Conservation (phyloP, 2,888 invertebrate species). For the Morpho deidamia region DNA sequence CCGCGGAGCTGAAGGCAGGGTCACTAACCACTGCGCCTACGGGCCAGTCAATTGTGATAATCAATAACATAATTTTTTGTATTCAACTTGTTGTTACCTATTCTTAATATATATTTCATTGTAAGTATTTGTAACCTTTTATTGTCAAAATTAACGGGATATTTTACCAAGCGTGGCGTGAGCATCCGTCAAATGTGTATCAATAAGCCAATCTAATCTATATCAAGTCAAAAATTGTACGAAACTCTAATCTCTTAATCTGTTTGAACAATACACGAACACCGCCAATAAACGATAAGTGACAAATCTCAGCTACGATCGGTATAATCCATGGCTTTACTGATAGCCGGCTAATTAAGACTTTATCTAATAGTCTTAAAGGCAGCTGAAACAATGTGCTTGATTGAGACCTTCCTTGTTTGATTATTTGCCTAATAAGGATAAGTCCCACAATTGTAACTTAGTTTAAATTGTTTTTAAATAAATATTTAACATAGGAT, state of each 20-base stretch:
- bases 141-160: background rate
- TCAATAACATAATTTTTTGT: too few relatives aligned
- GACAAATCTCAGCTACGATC: conserved; percentile 59
- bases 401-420: too few relatives aligned
- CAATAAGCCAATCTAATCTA: conserved; percentile 22
- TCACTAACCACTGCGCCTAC: too few relatives aligned
- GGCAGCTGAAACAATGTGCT: conserved; percentile 41
- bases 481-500: too few relatives aligned
- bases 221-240: conserved; percentile 21
- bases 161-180: conserved; percentile 8
- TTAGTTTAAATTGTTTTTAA: too few relatives aligned
- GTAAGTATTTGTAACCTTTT: too few relatives aligned
- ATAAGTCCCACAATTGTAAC: too few relatives aligned
- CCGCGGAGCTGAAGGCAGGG: too few relatives aligned
- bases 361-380: conserved; percentile 38
- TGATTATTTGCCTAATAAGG: too few relatives aligned
- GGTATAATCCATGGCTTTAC: conserved; percentile 47
- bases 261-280: conserved; percentile 45
- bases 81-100: too few relatives aligned
- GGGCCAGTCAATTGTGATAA: too few relatives aligned
- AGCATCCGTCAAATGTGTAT: conserved; percentile 18
- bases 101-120: too few relatives aligned
- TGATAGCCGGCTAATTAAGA: conserved; percentile 49
- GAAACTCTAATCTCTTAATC: conserved; percentile 28
- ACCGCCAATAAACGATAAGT: conserved; percentile 50